Evolutionary conservation across 2,888 invertebrate genomes (phyloP).

Genomic region (Dastarcus helophoroides): DNA sequence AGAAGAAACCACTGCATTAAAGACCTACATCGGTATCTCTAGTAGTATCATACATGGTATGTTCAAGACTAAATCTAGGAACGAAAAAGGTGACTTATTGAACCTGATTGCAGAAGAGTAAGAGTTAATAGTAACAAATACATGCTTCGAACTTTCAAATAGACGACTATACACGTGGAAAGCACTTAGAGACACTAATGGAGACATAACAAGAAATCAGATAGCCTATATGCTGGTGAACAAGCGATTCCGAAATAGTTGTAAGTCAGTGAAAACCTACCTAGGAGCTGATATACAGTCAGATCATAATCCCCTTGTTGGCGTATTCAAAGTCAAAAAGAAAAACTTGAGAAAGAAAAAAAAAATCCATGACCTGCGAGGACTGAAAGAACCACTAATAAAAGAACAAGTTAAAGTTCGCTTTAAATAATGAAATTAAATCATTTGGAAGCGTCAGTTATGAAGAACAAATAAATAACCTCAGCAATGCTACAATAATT

Average conservation of each 20-base stretch:
- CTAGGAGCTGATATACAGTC: slow-evolving; percentile 5
- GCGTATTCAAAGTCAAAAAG: slow-evolving; percentile 3
- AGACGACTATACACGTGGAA: slow-evolving; percentile 1
- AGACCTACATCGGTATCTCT: too few relatives aligned
- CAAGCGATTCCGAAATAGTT: slow-evolving; percentile 5
- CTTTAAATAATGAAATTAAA: not conserved
- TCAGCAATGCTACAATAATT: too few relatives aligned
- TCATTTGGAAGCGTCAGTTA: not conserved
- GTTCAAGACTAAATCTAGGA: too few relatives aligned
- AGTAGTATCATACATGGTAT: too few relatives aligned
- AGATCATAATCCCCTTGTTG: slow-evolving; percentile 5
- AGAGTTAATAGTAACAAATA: slow-evolving; percentile 3
- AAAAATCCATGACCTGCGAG: slow-evolving; percentile 1
- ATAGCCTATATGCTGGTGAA: slow-evolving; percentile 6
- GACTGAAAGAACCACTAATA: slow-evolving; percentile 2
- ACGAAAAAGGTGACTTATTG: too few relatives aligned
- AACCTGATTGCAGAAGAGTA: too few relatives aligned
- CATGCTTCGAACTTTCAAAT: slow-evolving; percentile 3
- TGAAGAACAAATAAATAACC: too few relatives aligned
- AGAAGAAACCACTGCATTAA: too few relatives aligned
- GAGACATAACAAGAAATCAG: slow-evolving; percentile 3
- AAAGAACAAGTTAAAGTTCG: slow-evolving; percentile 1
- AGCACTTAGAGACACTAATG: not conserved
- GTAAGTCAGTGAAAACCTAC: slow-evolving; percentile 5
- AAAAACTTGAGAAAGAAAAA: slow-evolving; percentile 1